Evolutionary conservation across 2,888 invertebrate genomes (phyloP).

Genomic region (Venusia cambrica): DNA sequence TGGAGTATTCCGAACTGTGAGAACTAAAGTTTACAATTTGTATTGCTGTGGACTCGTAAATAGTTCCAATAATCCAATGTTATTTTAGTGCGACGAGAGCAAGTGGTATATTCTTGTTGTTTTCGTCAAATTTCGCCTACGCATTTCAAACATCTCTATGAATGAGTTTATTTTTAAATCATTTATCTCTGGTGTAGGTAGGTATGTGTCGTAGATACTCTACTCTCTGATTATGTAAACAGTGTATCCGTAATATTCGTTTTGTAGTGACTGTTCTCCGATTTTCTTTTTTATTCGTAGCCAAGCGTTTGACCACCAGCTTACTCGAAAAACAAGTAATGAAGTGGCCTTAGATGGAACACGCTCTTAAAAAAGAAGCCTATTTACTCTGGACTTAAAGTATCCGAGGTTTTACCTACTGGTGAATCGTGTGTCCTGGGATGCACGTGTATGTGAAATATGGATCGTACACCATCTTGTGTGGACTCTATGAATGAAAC

Average conservation of each 20-base stretch:
- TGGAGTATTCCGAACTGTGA: slow-evolving; percentile 15
- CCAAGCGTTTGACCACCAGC: too few relatives aligned
- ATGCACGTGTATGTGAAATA: slow-evolving; percentile 41
- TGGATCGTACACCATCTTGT: too few relatives aligned
- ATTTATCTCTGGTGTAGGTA: slow-evolving; percentile 3
- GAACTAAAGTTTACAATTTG: slow-evolving; percentile 22
- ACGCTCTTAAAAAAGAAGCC: too few relatives aligned
- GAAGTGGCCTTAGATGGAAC: too few relatives aligned
- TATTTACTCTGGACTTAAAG: too few relatives aligned
- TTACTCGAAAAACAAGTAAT: too few relatives aligned
- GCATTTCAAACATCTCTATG: slow-evolving; percentile 2
- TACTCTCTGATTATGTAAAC: too few relatives aligned
- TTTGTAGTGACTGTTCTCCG: too few relatives aligned
- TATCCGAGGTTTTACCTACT: too few relatives aligned
- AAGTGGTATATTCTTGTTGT: slow-evolving; percentile 4
- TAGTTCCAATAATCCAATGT: slow-evolving; percentile 4
- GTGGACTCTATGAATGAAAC: slow-evolving; percentile 46
- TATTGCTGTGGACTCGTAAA: slow-evolving; percentile 17
- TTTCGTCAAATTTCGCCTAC: slow-evolving; percentile 6
- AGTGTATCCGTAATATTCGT: too few relatives aligned
- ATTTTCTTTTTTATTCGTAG: too few relatives aligned
- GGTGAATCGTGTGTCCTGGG: slow-evolving; percentile 36
- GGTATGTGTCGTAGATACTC: too few relatives aligned
- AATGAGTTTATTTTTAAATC: slow-evolving; percentile 9
- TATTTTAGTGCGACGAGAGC: slow-evolving; percentile 7